Base-by-base conservation (phyloP, 2,888 invertebrate species). In the Agriopis leucophaearia region DNA sequence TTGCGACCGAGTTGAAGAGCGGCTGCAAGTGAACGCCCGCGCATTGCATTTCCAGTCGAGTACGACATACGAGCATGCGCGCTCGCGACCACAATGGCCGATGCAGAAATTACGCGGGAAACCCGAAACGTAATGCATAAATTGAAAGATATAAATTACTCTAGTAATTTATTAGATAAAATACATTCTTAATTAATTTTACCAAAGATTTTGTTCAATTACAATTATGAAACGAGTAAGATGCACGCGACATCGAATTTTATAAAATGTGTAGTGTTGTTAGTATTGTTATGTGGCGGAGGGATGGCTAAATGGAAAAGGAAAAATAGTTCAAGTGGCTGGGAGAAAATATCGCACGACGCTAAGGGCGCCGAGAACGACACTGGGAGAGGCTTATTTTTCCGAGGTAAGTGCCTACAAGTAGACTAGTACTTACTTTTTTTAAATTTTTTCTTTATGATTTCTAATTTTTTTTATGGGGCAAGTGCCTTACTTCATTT, bases 201-300 rank as follows among this genome's bases (percentile, higher is more conserved):
- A 75, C 82, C 84, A 86, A 85, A 86, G 83, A 84, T 74, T 71
- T 73, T 75, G 75, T 75, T 77, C 69, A 78, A 74, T 80, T 82
- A 69, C 79, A 88, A 89, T 83, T 86, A 89, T 89, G 89, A 85
- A 81, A 86, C 82, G 81, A 76, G 63, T 84, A 92, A 89, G 83
- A 92, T 92, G 91, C 84, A 75, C 82, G 85, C 83, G 76, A 82
- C 83, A 81, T 80, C 75, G 76, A 78, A 81, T 81, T 81, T 78
- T 79, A 72, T 82, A 71, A 82, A 81, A 78, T 81, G 71, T 79
- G 71, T 79, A 74, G 79, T 88, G 78, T 71, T 87, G 74, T 75
- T 86, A 70, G 74, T 85, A 64, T 65, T 83, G 61, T 73, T 78
- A 71, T 76, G 82, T 78, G 74, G 84, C 74, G 80, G 77, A 79